phyloP scores from a whole-genome alignment of 2,113 vertebrate species.

The Gallinago undulata region DNA sequence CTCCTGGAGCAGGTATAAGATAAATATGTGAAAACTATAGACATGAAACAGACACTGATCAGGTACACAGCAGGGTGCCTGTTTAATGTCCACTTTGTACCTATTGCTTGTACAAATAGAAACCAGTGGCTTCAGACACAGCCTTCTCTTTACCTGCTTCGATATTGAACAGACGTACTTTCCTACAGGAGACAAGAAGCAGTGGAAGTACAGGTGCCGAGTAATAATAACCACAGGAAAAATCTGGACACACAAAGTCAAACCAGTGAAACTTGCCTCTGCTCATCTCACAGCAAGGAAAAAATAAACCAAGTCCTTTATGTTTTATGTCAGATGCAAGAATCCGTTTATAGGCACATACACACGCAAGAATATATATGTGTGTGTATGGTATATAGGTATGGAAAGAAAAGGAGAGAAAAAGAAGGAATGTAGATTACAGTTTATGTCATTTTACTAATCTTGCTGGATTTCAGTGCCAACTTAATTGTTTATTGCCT shows the following conservation, averaged over 20 bases:
- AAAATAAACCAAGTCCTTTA: neutral
- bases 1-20: conserved; percentile 38
- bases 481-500: neutral
- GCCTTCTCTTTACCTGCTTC: conserved; percentile 63
- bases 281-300: neutral
- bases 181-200: conserved; percentile 65
- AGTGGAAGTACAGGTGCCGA: conserved; percentile 73
- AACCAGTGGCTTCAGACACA: conserved; percentile 44
- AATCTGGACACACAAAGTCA: neutral
- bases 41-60: conserved; percentile 68
- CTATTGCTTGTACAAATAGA: conserved; percentile 60
- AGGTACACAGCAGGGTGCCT: conserved; percentile 66
- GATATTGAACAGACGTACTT: conserved; percentile 70
- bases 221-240: conserved; percentile 54
- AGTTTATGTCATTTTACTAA: neutral
- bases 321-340: neutral
- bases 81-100: conserved; percentile 70
- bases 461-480: neutral
- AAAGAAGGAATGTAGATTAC: neutral
- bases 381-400: neutral
- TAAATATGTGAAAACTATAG: conserved; percentile 53
- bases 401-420: neutral
- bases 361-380: neutral
- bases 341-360: neutral
- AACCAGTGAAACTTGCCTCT: conserved; percentile 20